These are phyloP conservation scores for Grallaria varia DNA, from an alignment of 2,113 vertebrate species.

Conservation along the genomic window DNA sequence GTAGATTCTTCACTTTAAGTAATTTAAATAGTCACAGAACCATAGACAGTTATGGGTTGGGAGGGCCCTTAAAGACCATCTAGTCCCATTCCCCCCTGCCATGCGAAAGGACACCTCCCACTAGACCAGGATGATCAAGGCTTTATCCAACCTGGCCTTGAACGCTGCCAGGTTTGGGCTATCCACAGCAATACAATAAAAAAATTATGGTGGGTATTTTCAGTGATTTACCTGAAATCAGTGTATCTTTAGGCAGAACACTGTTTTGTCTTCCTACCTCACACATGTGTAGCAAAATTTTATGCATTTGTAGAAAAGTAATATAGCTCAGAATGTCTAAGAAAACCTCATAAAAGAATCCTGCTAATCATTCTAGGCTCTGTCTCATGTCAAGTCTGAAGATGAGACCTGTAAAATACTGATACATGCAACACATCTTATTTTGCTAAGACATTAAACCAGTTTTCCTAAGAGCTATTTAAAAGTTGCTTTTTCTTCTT, in stretches of 20 bases:
- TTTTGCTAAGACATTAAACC: neutral
- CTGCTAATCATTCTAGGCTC: neutral
- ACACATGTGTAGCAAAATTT: neutral
- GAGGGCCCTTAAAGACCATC: neutral
- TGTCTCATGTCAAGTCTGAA: neutral
- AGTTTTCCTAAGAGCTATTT: neutral
- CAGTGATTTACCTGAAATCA: neutral
- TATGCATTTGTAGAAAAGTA: neutral
- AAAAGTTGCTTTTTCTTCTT: neutral
- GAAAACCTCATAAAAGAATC: neutral
- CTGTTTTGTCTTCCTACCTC: neutral
- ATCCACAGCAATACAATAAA: neutral
- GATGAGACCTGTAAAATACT: neutral
- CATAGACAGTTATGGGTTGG: neutral
- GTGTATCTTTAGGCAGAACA: neutral
- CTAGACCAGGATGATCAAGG: neutral
- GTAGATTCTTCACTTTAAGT: neutral
- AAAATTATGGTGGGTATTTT: neutral
- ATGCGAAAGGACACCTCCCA: neutral
- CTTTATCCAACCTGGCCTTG: neutral
- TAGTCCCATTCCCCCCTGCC: neutral
- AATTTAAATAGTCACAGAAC: neutral
- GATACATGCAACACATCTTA: neutral
- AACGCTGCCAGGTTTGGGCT: neutral
- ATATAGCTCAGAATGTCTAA: neutral